These are phyloP conservation scores for Standfussiana lucernea DNA, from an alignment of 2,888 invertebrate species.

Conservation along the genomic window DNA sequence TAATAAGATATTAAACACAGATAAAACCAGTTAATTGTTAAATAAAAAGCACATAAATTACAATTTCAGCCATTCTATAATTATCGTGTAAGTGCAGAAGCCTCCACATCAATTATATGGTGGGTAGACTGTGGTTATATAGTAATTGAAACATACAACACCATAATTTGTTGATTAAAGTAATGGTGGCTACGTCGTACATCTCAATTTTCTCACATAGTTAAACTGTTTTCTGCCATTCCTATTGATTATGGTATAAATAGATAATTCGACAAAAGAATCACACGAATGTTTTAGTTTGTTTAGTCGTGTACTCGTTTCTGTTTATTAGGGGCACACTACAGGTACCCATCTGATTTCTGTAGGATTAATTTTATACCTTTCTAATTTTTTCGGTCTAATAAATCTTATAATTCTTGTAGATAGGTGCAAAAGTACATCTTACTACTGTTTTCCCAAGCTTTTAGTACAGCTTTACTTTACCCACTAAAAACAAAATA, in stretches of 20 bases:
- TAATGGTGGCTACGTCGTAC: slow-evolving; percentile 70
- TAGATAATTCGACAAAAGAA: slow-evolving; percentile 36
- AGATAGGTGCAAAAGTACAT: background rate
- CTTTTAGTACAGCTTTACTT: background rate
- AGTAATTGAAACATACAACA: slow-evolving; percentile 71
- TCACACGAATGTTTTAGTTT: slow-evolving; percentile 15
- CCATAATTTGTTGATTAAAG: slow-evolving; percentile 78
- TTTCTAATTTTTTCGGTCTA: too few relatives aligned
- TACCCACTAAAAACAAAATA: background rate
- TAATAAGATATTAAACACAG: background rate
- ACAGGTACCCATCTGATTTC: too few relatives aligned
- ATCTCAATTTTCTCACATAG: slow-evolving; percentile 73
- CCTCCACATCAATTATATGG: slow-evolving; percentile 56
- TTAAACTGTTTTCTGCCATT: slow-evolving; percentile 43
- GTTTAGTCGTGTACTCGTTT: background rate
- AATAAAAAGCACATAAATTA: slow-evolving; percentile 54
- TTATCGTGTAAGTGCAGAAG: slow-evolving; percentile 48
- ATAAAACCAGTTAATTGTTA: slow-evolving; percentile 14
- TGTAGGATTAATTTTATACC: background rate
- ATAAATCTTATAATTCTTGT: background rate
- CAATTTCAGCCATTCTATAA: slow-evolving; percentile 42
- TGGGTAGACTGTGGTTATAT: slow-evolving; percentile 58
- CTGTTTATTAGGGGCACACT: background rate
- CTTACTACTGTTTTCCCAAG: background rate
- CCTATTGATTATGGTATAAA: slow-evolving; percentile 46